Percentiles rank a stretch among this genome's conserved stretches.
These are phyloP conservation scores for Corydoras sp. DNA, from an alignment of 2,113 vertebrate genomes.

Conservation along the genomic window DNA sequence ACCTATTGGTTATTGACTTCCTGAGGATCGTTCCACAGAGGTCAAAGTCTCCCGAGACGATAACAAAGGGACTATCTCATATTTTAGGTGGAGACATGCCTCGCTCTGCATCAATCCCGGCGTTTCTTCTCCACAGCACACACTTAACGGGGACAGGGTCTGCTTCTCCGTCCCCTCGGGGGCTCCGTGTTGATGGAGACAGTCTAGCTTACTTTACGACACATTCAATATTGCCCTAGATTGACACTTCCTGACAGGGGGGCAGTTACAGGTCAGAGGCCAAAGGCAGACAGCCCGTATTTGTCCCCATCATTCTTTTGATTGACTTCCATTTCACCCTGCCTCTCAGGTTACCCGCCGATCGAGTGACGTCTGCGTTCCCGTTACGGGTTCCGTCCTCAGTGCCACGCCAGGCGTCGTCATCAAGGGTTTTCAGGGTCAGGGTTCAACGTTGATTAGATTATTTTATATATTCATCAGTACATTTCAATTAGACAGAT, in stretches of 20 bases:
- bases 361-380: conserved; percentile 1
- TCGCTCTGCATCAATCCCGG: background rate
- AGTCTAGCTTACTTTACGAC: conserved; percentile 29
- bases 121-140: background rate
- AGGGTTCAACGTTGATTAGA: background rate
- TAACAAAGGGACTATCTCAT: conserved; percentile 18
- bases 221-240: conserved; percentile 30
- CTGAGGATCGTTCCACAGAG: conserved; percentile 51
- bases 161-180: conserved; percentile 23
- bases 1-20: conserved; percentile 54
- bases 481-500: no score
- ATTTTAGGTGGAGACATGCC: conserved; percentile 13
- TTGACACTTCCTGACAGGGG: conserved; percentile 34
- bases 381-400: background rate
- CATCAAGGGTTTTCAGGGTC: background rate
- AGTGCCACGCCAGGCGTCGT: background rate
- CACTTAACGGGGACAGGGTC: conserved; percentile 8
- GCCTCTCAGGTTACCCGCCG: conserved; percentile 19
- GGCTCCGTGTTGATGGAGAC: conserved; percentile 22
- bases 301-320: conserved; percentile 17
- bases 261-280: conserved; percentile 33
- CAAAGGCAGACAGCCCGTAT: conserved; percentile 18
- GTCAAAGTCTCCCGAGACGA: conserved; percentile 40
- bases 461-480: no score
- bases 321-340: conserved; percentile 4